These are phyloP conservation scores for Cisticola juncidis DNA, from an alignment of 2,113 vertebrate genomes.

Conservation along the genomic window DNA sequence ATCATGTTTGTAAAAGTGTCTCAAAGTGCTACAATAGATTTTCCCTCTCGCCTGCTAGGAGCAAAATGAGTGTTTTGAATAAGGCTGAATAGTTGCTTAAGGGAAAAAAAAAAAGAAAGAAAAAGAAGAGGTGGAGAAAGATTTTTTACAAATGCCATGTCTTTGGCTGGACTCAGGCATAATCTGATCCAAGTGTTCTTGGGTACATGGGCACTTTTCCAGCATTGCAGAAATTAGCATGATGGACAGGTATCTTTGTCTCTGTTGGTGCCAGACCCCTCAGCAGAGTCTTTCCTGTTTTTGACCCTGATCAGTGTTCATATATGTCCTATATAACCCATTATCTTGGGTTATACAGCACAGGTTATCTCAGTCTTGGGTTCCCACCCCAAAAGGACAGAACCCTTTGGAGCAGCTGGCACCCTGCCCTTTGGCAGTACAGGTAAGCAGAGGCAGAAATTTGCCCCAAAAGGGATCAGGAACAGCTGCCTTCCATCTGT, in stretches of 20 bases:
- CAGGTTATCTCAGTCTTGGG: background rate
- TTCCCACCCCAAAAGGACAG: background rate
- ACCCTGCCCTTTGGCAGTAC: background rate
- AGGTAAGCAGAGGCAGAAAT: background rate
- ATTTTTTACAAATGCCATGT: background rate
- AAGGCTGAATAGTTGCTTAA: background rate
- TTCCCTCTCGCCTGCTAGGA: background rate
- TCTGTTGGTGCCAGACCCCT: background rate
- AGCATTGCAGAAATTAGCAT: background rate
- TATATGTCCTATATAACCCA: background rate
- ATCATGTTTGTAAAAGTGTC: background rate
- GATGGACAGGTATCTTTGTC: background rate
- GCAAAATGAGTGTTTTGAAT: conserved; percentile 12
- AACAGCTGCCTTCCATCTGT: background rate
- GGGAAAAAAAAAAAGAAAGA: background rate
- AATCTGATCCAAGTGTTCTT: background rate
- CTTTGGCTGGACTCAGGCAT: background rate
- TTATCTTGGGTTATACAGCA: background rate
- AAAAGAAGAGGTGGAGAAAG: background rate
- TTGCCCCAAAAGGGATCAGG: background rate
- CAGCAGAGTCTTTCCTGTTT: background rate
- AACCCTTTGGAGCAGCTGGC: background rate
- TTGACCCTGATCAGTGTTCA: background rate
- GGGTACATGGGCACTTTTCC: background rate
- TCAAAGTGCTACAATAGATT: background rate